Base-by-base conservation (phyloP, 1,140 invertebrate genomes). In the Trichonephila clavata region DNA sequence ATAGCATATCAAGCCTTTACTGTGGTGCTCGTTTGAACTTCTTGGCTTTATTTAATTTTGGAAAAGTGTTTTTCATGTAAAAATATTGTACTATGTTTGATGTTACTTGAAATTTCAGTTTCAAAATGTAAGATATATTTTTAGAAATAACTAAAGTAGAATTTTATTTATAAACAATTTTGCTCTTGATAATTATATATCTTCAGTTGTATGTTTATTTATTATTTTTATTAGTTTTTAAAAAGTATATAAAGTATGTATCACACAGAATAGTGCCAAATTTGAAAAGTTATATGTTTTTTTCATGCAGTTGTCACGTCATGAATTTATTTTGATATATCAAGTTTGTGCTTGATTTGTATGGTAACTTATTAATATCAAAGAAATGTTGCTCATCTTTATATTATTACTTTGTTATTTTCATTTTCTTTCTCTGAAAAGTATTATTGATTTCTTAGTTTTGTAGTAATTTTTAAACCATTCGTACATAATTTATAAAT, bases 231-330 rank as follows among this genome's bases (percentile, higher is more conserved):
- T 68, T 24, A 32, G 32, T 77, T 18, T 77, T 5, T 77, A 13
- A 77, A 77, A 32, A 20, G 32, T 77, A 32, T 32, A 77, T 39
- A 5, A 8, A 13, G n/a, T 24, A 68, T 68, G 18, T 32, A 77
- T 68, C 20, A 77, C 18, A 4, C 16, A 77, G 27, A 39, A 77
- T 77, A 77, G 71, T 77, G 71, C 71, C 71, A 77, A 77, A 77
- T 77, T 39, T 77, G 71, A 32, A 20, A 39, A 77, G 68, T 18
- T 77, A 32, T 24, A 32, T 77, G 65, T 24, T 77, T 77, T n/a
- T 77, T 5, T 18, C 27, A 77, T 77, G 24, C 14, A 77, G 14
- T 14, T 39, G 32, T 77, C 24, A 77, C 32, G 13, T 18, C 32
- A 6, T 77, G 32, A 3, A 39, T 77, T 77, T 32, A 77, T 77